Evolutionary conservation across 2,113 vertebrate species (phyloP).

Genomic region (Puntigrus tetrazona): DNA sequence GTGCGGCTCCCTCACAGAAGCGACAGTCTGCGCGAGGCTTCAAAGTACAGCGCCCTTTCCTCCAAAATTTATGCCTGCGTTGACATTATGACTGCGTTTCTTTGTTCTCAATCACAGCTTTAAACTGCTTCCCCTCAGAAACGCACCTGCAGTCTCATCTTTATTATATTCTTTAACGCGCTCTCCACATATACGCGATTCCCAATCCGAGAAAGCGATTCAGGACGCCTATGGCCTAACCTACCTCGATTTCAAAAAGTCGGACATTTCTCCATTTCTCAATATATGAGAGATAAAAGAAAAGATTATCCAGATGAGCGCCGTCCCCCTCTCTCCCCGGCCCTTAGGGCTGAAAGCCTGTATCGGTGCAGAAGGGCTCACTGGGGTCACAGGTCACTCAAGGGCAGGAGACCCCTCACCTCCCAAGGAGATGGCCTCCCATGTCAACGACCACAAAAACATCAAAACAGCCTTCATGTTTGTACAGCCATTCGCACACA

Average conservation of each 20-base stretch:
- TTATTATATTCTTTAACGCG: background rate
- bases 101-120: slow-evolving; percentile 67
- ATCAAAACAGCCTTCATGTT: slow-evolving; percentile 62
- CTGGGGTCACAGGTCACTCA: slow-evolving; percentile 60
- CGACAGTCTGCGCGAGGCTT: background rate
- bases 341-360: slow-evolving; percentile 62
- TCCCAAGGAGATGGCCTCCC: slow-evolving; percentile 63
- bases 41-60: background rate
- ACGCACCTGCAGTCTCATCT: slow-evolving; percentile 63
- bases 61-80: background rate
- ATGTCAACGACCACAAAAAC: slow-evolving; percentile 66
- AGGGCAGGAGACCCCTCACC: slow-evolving; percentile 63
- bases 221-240: too few relatives aligned
- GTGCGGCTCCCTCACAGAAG: slow-evolving; percentile 19
- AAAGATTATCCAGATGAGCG: slow-evolving; percentile 48
- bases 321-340: slow-evolving; percentile 42
- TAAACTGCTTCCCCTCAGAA: slow-evolving; percentile 40
- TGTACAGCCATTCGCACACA: slow-evolving; percentile 54
- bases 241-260: too few relatives aligned
- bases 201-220: too few relatives aligned
- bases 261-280: background rate
- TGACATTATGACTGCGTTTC: slow-evolving; percentile 48
- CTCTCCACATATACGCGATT: too few relatives aligned
- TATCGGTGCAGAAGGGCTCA: slow-evolving; percentile 56
- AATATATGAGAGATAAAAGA: slow-evolving; percentile 30